These are phyloP conservation scores for Drosophila paulistorum DNA, from an alignment of 1,140 invertebrate genomes.

Conservation along the genomic window DNA sequence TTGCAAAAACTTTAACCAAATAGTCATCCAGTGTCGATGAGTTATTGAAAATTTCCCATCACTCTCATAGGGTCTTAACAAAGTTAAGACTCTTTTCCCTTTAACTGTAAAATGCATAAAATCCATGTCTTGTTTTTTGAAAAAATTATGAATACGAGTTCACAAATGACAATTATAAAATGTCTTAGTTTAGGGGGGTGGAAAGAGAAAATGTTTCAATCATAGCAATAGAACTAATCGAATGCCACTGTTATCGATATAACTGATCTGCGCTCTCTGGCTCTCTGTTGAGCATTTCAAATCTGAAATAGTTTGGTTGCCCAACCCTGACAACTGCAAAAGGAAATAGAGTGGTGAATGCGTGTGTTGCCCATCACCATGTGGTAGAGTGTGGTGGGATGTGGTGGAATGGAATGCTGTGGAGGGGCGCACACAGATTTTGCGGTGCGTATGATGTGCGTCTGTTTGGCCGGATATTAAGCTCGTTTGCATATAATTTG, in stretches of 20 bases:
- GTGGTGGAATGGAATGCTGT: background rate
- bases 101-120: too few relatives aligned
- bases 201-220: too few relatives aligned
- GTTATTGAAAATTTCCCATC: background rate
- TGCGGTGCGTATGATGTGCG: conserved; percentile 34
- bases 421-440: background rate
- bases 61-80: too few relatives aligned
- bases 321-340: background rate
- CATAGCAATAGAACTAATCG: too few relatives aligned
- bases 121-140: too few relatives aligned
- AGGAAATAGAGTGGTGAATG: background rate
- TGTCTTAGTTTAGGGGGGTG: too few relatives aligned
- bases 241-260: too few relatives aligned
- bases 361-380: background rate
- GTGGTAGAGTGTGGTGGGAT: background rate
- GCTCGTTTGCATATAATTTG: conserved; percentile 80
- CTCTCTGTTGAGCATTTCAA: too few relatives aligned
- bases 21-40: background rate
- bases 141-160: too few relatives aligned
- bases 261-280: too few relatives aligned
- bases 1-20: background rate
- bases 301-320: background rate
- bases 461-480: conserved; percentile 78
- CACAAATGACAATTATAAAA: too few relatives aligned
- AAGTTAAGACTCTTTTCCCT: too few relatives aligned